phyloP scores from a whole-genome alignment of 2,113 vertebrate species.

The Dendropsophus ebraccatus region DNA sequence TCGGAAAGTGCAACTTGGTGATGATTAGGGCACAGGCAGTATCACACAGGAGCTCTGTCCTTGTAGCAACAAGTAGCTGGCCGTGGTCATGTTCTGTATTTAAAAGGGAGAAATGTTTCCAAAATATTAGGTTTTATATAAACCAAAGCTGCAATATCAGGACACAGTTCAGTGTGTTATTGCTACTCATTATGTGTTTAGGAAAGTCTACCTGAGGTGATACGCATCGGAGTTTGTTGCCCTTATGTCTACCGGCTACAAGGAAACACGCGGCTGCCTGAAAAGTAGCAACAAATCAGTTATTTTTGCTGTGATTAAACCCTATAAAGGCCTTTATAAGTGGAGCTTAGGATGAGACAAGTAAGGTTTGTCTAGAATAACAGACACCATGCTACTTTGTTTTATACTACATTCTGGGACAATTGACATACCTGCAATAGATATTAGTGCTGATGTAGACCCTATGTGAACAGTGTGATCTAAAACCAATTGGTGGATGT shows the following conservation, averaged over 20 bases:
- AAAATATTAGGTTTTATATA: not conserved
- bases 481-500: no score
- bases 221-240: not conserved
- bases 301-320: slow-evolving; percentile 4
- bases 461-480: no score
- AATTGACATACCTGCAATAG: no score
- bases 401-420: no score
- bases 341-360: not conserved
- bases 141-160: not conserved
- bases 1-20: no score
- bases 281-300: not conserved
- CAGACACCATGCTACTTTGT: no score
- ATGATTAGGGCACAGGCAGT: no score
- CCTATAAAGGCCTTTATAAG: not conserved
- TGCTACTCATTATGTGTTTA: not conserved
- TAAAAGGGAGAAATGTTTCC: not conserved
- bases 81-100: not conserved
- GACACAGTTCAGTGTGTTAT: not conserved
- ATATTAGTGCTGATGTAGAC: no score
- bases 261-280: not conserved
- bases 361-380: no score
- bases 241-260: not conserved
- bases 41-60: no score
- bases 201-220: not conserved
- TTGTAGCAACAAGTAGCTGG: not conserved